Evolutionary conservation across 1,140 invertebrate genomes (phyloP).

Genomic region (Harpegnathos saltator): DNA sequence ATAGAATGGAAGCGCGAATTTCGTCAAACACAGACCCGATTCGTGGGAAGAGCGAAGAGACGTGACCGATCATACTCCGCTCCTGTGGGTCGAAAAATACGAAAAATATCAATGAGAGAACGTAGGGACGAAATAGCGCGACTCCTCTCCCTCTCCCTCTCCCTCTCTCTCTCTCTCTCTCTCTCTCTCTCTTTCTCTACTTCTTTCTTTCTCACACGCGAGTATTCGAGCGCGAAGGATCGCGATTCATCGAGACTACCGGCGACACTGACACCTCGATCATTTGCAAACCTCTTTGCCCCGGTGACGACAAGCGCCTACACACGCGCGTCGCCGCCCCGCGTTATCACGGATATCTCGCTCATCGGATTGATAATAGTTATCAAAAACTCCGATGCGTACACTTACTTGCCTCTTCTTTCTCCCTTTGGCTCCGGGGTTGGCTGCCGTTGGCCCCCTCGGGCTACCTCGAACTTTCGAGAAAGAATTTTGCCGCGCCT

Average conservation of each 20-base stretch:
- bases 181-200: too few relatives aligned
- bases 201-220: too few relatives aligned
- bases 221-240: background rate
- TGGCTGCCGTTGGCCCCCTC: background rate
- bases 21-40: background rate
- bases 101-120: background rate
- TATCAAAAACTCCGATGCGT: conserved; percentile 67
- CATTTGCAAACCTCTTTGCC: conserved; percentile 30
- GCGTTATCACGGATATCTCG: conserved; percentile 76
- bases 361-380: conserved; percentile 73
- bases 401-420: conserved; percentile 35
- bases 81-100: background rate
- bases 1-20: background rate
- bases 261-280: conserved; percentile 59
- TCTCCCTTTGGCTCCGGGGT: background rate
- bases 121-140: background rate
- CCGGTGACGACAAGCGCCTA: conserved; percentile 40
- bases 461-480: too few relatives aligned
- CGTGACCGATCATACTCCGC: background rate
- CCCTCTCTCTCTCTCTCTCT: too few relatives aligned
- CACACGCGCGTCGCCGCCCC: conserved; percentile 48
- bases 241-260: conserved; percentile 20
- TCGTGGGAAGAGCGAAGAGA: background rate
- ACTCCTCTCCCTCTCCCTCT: too few relatives aligned
- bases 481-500: too few relatives aligned